A percentile compares a stretch with the other conserved stretches of the same genome.
Evolutionary conservation across 2,888 invertebrate genomes (phyloP).

Genomic region (Anoncus sp.): DNA sequence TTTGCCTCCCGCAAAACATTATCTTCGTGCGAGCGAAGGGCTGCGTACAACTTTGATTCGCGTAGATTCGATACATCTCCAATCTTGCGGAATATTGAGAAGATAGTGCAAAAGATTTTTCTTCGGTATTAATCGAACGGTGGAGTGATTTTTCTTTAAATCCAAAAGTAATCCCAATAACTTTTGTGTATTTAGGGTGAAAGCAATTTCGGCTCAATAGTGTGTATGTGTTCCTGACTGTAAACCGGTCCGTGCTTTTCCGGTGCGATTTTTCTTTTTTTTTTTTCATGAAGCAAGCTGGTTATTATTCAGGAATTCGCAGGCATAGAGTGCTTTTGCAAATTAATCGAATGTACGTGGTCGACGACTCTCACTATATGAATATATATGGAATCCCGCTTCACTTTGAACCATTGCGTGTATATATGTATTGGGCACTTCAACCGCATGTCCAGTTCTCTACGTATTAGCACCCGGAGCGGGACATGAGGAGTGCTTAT

Average conservation of each 20-base stretch:
- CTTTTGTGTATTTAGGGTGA: not conserved
- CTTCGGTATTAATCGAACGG: too few species aligned
- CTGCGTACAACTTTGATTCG: too few species aligned
- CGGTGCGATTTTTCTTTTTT: constrained; percentile 14
- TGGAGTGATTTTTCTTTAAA: too few species aligned
- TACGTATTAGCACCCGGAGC: constrained; percentile 12
- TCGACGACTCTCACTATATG: constrained; percentile 13
- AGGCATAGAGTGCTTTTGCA: constrained; percentile 39
- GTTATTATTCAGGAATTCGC: constrained; percentile 27
- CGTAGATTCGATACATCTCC: too few species aligned
- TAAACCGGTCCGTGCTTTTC: constrained; percentile 3
- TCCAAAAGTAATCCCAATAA: too few species aligned
- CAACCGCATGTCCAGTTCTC: constrained; percentile 3
- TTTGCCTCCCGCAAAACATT: too few species aligned
- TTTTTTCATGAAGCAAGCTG: not conserved
- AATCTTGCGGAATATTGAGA: too few species aligned
- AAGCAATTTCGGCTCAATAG: not conserved
- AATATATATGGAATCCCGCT: constrained; percentile 32
- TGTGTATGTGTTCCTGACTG: not conserved
- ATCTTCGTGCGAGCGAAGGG: too few species aligned
- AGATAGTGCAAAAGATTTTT: too few species aligned
- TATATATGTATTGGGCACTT: not conserved
- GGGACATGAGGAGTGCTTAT: constrained; percentile 30
- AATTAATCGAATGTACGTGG: constrained; percentile 46
- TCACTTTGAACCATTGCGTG: constrained; percentile 12